These are phyloP conservation scores for Hydriomena furcata DNA, from an alignment of 2,888 invertebrate species.

Conservation along the genomic window DNA sequence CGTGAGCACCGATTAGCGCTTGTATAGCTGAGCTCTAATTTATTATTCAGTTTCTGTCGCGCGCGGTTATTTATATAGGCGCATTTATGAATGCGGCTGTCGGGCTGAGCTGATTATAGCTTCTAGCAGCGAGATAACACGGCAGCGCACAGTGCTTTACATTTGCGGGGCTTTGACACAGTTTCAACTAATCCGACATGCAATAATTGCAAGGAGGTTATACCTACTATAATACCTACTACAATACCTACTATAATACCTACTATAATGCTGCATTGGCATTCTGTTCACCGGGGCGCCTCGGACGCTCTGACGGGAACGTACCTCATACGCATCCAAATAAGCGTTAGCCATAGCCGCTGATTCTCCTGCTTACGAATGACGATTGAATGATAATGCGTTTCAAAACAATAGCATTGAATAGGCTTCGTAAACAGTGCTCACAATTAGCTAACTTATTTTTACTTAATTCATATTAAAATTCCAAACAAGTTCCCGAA, in stretches of 20 bases:
- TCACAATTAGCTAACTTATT: slow-evolving; percentile 26
- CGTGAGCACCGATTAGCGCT: slow-evolving; percentile 44
- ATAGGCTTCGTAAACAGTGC: slow-evolving; percentile 30
- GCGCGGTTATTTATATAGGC: slow-evolving; percentile 45
- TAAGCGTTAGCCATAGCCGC: slow-evolving; percentile 47
- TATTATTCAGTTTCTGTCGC: slow-evolving; percentile 50
- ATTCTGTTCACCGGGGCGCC: slow-evolving; percentile 61
- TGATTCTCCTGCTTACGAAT: slow-evolving; percentile 69
- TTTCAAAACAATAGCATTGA: slow-evolving; percentile 57
- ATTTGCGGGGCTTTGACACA: slow-evolving; percentile 55
- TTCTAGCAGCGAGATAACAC: slow-evolving; percentile 42
- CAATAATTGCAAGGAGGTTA: slow-evolving; percentile 66
- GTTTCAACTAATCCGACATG: slow-evolving; percentile 63
- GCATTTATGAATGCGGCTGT: slow-evolving; percentile 48
- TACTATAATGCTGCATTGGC: slow-evolving; percentile 72
- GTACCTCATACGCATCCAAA: slow-evolving; percentile 70
- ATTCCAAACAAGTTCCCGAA: slow-evolving; percentile 26
- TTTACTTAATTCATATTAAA: slow-evolving; percentile 28
- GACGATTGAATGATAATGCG: slow-evolving; percentile 60
- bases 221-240: too few relatives aligned
- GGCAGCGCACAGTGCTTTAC: slow-evolving; percentile 37
- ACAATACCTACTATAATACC: too few relatives aligned
- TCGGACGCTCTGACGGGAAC: slow-evolving; percentile 53
- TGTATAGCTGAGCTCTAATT: slow-evolving; percentile 44
- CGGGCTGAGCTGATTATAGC: slow-evolving; percentile 46